These are phyloP conservation scores for Chaetodon auriga DNA, from an alignment of 2,113 vertebrate species.

Conservation along the genomic window DNA sequence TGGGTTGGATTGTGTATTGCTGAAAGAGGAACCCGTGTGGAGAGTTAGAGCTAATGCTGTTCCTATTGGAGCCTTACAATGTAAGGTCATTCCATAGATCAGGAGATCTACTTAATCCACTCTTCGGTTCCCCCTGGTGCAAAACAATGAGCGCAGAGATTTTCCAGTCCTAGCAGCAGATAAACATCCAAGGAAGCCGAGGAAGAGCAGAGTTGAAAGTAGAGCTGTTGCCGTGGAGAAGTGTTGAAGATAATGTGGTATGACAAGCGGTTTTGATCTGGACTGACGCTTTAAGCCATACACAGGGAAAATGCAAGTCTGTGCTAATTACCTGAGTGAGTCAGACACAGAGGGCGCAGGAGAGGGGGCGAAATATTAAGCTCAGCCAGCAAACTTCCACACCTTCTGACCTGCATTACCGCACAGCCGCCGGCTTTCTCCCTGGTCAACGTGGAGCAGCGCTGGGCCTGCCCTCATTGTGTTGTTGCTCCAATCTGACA, in stretches of 20 bases:
- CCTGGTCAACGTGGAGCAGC: slow-evolving; percentile 28
- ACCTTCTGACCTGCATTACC: slow-evolving; percentile 64
- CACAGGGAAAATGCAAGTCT: slow-evolving; percentile 74
- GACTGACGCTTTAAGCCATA: slow-evolving; percentile 70
- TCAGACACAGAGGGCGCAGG: slow-evolving; percentile 23
- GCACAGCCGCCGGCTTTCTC: background rate
- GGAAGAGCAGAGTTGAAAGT: slow-evolving; percentile 59
- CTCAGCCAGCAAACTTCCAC: slow-evolving; percentile 63
- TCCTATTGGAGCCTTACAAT: slow-evolving; percentile 51
- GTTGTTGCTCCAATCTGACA: slow-evolving; percentile 55
- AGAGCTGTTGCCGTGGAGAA: slow-evolving; percentile 61
- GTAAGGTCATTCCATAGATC: slow-evolving; percentile 70
- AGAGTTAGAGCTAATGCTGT: slow-evolving; percentile 52
- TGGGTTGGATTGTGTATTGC: slow-evolving; percentile 33
- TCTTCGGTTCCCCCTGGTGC: slow-evolving; percentile 57
- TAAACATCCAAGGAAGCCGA: slow-evolving; percentile 72
- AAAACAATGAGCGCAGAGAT: slow-evolving; percentile 62
- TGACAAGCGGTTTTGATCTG: slow-evolving; percentile 76
- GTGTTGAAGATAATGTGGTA: slow-evolving; percentile 72
- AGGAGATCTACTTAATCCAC: slow-evolving; percentile 70
- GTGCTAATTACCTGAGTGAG: slow-evolving; percentile 72
- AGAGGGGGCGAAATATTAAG: slow-evolving; percentile 31
- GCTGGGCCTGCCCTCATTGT: slow-evolving; percentile 37
- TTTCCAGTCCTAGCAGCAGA: slow-evolving; percentile 73
- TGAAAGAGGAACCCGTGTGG: slow-evolving; percentile 24